Base-by-base conservation (phyloP, 1,140 invertebrate genomes). In the Plutomurus gul region DNA sequence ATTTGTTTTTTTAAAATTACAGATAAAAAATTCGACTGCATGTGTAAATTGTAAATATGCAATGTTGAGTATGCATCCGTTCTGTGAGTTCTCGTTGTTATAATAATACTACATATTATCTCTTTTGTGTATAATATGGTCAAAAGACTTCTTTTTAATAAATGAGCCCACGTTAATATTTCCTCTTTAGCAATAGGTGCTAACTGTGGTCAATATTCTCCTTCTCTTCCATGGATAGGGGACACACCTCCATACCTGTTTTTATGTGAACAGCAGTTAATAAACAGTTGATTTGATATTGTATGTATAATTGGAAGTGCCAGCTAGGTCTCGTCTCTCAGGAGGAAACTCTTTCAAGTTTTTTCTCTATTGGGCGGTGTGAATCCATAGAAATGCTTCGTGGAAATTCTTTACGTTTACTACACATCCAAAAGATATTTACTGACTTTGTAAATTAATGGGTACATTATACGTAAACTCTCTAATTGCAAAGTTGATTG, bases 131-230 rank as follows among this genome's bases (percentile, higher is more conserved):
- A 51, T 22, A 51, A 22, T 51, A 51, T 22, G 8, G 20, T 3
- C 10, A 51, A 20, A 51, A 51, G 18, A 25, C 20, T 18, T 51
- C 47, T 10, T 13, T 22, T 51, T 22, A 51, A 22, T 51, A 51
- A 51, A 51, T 51, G 47, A 22, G 47, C 8, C 20, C 47, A 51
- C 25, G 25, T 22, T 51, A 51, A 30, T 65, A 13, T 65, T 33
- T 65, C 56, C 27, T 33, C 56, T n/a, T 33, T 65, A 4, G 25
- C 22, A 65, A 27, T 33, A 65, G 25, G 56, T 33, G 27, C 27
- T 65, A 65, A 65, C 56, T 65, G 56, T 36, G 30, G n/a, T 65
- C 13, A 16, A 65, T 65, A 65, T 65, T 65, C 27, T 65, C 27
- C 56, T 65, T 33, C 36, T 65, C 36, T 11, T 65, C 16, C 18